Conservation (phyloP, 2,797 vertebrate species). For the Danio aesculapii region DNA sequence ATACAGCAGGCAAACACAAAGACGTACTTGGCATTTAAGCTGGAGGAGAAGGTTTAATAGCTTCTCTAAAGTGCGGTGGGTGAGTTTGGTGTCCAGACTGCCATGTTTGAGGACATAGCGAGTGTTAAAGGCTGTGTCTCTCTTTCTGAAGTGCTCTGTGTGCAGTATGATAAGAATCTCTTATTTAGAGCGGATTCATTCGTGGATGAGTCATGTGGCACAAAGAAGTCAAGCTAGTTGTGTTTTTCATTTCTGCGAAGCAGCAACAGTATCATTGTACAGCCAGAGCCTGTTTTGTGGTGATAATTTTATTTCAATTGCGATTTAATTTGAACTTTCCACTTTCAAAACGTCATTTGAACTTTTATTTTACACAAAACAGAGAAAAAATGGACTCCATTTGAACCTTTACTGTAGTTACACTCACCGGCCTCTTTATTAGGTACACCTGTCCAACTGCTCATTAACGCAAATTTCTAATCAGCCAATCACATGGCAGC, state of each 20-base stretch:
- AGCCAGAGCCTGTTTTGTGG: not conserved
- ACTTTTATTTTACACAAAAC: not conserved
- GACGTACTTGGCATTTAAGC: slow-evolving; percentile 36
- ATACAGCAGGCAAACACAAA: not conserved
- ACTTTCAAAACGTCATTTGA: not conserved
- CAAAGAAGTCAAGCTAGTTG: slow-evolving; percentile 1
- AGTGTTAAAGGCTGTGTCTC: slow-evolving; percentile 28
- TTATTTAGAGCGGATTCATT: slow-evolving; percentile 9
- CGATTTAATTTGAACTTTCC: not conserved
- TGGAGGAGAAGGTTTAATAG: slow-evolving; percentile 12
- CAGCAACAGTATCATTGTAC: slow-evolving; percentile 1
- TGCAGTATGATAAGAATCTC: slow-evolving; percentile 36
- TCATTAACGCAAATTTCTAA: no score
- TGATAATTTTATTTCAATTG: not conserved
- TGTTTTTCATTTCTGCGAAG: not conserved
- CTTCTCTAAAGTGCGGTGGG: slow-evolving; percentile 6
- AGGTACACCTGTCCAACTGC: no score
- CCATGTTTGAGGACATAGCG: not conserved
- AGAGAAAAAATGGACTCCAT: not conserved
- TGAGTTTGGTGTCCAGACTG: not conserved
- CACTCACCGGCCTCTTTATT: no score
- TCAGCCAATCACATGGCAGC: no score
- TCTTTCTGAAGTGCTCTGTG: slow-evolving; percentile 8
- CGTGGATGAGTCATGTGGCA: slow-evolving; percentile 9
- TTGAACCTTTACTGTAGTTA: not conserved